Evolutionary conservation across 2,797 vertebrate genomes (phyloP).

Genomic region (Centropyge bicolor): DNA sequence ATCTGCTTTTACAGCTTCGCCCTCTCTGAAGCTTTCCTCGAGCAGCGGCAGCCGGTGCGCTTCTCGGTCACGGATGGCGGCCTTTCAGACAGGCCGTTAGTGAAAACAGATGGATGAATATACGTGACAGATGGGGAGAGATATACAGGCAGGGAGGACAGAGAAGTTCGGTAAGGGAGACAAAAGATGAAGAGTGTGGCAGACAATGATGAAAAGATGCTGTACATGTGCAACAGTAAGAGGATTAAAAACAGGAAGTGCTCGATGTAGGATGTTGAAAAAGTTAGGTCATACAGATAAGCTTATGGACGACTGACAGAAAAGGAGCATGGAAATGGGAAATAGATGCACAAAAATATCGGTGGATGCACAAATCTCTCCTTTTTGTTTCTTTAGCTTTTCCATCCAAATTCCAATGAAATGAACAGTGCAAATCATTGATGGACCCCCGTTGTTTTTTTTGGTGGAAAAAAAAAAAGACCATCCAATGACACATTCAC

Average conservation of each 20-base stretch:
- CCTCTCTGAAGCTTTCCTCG: conserved; percentile 24
- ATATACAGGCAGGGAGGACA: conserved; percentile 17
- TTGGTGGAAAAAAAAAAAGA: too few relatives aligned
- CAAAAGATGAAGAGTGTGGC: conserved; percentile 18
- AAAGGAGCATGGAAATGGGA: neutral
- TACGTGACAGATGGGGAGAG: conserved; percentile 8
- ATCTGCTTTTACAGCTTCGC: conserved; percentile 32
- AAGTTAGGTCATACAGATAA: neutral
- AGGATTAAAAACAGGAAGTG: conserved; percentile 15
- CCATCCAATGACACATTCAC: neutral
- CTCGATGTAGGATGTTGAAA: neutral
- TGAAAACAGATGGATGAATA: conserved; percentile 45
- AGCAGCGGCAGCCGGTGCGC: conserved; percentile 18
- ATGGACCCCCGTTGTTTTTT: neutral
- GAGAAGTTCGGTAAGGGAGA: conserved; percentile 26
- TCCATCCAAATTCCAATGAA: neutral
- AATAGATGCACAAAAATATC: neutral
- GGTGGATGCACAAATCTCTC: neutral
- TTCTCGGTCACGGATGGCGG: neutral
- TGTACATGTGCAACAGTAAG: neutral
- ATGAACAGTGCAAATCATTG: neutral
- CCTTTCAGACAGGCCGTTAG: conserved; percentile 26
- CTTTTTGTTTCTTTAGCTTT: neutral
- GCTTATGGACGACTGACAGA: neutral
- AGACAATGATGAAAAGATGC: neutral